Conservation (phyloP, 2,797 vertebrate species). For the Momotus momota region DNA sequence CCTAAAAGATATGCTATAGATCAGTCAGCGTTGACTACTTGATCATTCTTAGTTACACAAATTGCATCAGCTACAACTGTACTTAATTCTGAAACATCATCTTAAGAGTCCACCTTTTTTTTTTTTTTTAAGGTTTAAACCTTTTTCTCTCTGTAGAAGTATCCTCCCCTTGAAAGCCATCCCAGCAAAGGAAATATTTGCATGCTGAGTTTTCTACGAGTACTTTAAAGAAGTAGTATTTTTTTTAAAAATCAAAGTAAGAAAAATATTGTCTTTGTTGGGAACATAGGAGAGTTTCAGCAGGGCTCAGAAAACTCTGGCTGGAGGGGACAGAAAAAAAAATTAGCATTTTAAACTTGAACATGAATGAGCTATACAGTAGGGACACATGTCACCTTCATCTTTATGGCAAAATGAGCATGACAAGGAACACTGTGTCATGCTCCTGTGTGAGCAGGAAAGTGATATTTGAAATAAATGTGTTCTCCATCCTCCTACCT, state of each 20-base stretch:
- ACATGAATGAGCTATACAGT: neutral
- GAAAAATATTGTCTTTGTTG: neutral
- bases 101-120: neutral
- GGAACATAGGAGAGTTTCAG: neutral
- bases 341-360: neutral
- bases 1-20: neutral
- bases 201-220: neutral
- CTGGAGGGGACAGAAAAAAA: neutral
- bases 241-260: neutral
- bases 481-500: neutral
- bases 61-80: neutral
- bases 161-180: neutral
- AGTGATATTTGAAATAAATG: neutral
- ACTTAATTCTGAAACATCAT: neutral
- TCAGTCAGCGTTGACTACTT: neutral
- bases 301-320: neutral
- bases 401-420: neutral
- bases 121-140: neutral
- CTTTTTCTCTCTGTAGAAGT: neutral
- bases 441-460: neutral
- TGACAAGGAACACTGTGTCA: neutral
- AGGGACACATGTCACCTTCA: neutral
- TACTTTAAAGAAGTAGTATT: neutral
- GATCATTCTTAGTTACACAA: neutral
- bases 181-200: neutral